A percentile compares a stretch with the other conserved stretches of the same genome.
These are phyloP conservation scores for Alca torda DNA, from an alignment of 2,797 vertebrate species.

Conservation along the genomic window DNA sequence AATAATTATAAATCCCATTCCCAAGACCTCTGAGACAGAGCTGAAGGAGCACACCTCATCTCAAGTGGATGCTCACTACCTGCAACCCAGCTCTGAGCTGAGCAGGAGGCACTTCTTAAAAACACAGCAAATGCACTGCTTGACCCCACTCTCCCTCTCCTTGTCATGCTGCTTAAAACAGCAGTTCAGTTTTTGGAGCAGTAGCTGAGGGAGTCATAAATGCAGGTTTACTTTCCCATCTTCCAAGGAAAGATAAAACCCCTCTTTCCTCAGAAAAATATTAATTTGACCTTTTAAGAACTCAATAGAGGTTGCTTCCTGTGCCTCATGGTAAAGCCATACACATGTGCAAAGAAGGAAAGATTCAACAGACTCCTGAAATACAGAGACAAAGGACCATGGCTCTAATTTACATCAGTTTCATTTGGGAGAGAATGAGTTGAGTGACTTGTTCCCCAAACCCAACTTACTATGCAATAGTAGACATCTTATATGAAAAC, in stretches of 20 bases:
- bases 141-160: neutral
- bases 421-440: neutral
- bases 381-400: neutral
- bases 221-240: neutral
- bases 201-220: neutral
- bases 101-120: neutral
- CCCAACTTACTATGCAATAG: neutral
- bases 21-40: neutral
- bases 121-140: neutral
- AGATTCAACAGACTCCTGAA: neutral
- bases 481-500: neutral
- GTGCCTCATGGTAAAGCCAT: neutral
- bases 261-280: neutral
- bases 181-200: neutral
- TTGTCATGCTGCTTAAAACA: neutral
- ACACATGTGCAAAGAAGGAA: neutral
- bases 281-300: neutral
- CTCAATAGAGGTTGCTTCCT: neutral
- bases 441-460: neutral
- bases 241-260: neutral
- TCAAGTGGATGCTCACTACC: neutral
- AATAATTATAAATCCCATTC: neutral
- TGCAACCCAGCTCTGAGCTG: neutral
- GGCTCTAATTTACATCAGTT: neutral
- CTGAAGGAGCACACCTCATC: neutral